Base-by-base conservation (phyloP, 2,888 invertebrate species). In the Anthrax anthrax region DNA sequence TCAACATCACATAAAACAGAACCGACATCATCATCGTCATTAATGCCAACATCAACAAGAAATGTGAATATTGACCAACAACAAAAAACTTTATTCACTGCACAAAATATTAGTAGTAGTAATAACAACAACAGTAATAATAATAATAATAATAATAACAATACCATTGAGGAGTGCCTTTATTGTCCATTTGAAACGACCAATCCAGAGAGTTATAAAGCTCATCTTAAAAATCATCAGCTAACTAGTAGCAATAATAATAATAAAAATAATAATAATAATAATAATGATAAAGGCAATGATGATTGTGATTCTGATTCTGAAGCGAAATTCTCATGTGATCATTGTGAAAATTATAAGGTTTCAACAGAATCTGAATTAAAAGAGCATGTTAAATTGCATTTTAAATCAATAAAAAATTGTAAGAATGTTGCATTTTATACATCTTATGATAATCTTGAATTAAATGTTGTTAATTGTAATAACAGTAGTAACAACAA, bases 111-210 rank as follows among this genome's bases (percentile, higher is more conserved):
- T n/a, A n/a, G n/a, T n/a, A n/a, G n/a, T n/a, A n/a, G n/a, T n/a
- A n/a, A n/a, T n/a, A n/a, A n/a, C n/a, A n/a, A n/a, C n/a, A n/a
- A n/a, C 58, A 29, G 16, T 29, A 12, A 12, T 9, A 29, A 29
- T n/a, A n/a, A n/a, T 36, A 36, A 6, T n/a, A 36, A 14, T 34
- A 12, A 34, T 4, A 4, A 12, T 4, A 14, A 8, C 10, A 36
- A 23, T 18, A 34, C 18, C 2, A 13, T 57, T 3, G 65, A 64
- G 34, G 63, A 62, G 47, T 90, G 89, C 65, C 71, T 80, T 46
- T 70, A 81, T 54, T 91, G 91, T 63, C 90, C 90, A 0, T 90
- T 84, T 62, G 78, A 80, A 37, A 84, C 82, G 59, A 74, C 76
- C 44, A 75, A 84, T 13, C 75, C 78, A 53, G 83, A 84, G 56